phyloP scores from a whole-genome alignment of 2,797 vertebrate species.

The Tapera naevia region DNA sequence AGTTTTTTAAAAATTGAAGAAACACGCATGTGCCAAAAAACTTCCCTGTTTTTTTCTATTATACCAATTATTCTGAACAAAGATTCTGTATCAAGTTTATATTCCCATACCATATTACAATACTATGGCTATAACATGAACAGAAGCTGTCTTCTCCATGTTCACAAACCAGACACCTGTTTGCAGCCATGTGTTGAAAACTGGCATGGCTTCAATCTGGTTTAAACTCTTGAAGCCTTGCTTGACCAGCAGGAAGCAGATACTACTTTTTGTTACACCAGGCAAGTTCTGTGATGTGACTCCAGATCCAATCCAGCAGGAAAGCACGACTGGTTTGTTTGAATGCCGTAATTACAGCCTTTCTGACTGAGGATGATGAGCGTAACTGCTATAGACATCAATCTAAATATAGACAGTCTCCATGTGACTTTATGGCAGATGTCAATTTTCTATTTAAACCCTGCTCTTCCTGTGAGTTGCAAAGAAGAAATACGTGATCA shows the following conservation, averaged over 20 bases:
- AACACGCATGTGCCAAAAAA: background rate
- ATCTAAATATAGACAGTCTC: slow-evolving; percentile 5
- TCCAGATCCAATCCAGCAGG: background rate
- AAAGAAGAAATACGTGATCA: background rate
- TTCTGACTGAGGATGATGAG: slow-evolving; percentile 3
- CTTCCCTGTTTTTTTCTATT: background rate
- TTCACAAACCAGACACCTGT: background rate
- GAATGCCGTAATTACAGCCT: background rate
- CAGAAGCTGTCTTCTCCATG: background rate
- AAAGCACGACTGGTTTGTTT: background rate
- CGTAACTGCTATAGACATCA: background rate
- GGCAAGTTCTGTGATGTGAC: background rate
- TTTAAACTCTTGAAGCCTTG: background rate
- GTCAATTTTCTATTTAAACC: slow-evolving; percentile 28
- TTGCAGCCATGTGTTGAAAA: background rate
- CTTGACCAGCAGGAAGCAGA: background rate
- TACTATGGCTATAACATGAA: background rate
- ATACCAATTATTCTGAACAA: background rate
- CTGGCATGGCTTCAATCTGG: background rate
- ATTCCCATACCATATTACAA: background rate
- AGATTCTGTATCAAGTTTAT: background rate
- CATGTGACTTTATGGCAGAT: background rate
- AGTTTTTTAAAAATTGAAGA: background rate
- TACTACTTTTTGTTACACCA: background rate
- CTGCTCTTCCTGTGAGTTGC: background rate